These are phyloP conservation scores for Micromussa lordhowensis DNA, from an alignment of 92 coral and sea anemone genomes.

Conservation along the genomic window DNA sequence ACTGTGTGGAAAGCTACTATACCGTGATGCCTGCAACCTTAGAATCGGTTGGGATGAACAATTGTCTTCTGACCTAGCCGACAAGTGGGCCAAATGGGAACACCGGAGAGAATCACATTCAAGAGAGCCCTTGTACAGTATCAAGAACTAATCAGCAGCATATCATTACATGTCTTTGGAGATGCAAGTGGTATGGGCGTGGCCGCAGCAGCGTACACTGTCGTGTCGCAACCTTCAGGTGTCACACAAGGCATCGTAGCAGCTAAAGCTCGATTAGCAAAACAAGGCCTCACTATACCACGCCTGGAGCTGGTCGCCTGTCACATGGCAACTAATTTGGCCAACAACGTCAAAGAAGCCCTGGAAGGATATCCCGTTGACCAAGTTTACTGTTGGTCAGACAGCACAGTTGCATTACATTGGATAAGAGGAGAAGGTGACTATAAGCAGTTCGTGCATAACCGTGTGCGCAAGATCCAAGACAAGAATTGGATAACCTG, in stretches of 20 bases:
- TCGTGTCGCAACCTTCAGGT: neutral
- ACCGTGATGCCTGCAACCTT: neutral
- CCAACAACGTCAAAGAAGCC: slow-evolving; percentile 28
- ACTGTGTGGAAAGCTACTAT: slow-evolving; percentile 5
- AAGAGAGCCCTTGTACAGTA: slow-evolving; percentile 6
- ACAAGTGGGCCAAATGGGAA: slow-evolving; percentile 2
- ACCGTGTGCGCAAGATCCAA: slow-evolving; percentile 59
- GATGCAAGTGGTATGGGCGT: slow-evolving; percentile 22
- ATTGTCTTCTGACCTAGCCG: neutral
- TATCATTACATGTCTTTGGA: slow-evolving; percentile 18
- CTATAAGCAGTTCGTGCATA: slow-evolving; percentile 58
- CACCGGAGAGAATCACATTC: neutral
- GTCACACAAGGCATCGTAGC: slow-evolving; percentile 32
- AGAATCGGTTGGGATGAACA: slow-evolving; percentile 5
- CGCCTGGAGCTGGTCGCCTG: slow-evolving; percentile 34
- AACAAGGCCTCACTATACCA: slow-evolving; percentile 40
- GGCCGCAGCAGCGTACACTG: neutral
- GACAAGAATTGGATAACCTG: slow-evolving; percentile 37
- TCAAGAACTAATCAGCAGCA: slow-evolving; percentile 31
- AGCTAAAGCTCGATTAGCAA: slow-evolving; percentile 40
- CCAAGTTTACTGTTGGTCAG: slow-evolving; percentile 47
- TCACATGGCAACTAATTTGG: slow-evolving; percentile 56
- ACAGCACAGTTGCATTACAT: slow-evolving; percentile 52
- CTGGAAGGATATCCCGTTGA: slow-evolving; percentile 41
- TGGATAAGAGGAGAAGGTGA: slow-evolving; percentile 59